Base-by-base conservation (phyloP, 1,140 invertebrate genomes). In the Drosophila ananassae region DNA sequence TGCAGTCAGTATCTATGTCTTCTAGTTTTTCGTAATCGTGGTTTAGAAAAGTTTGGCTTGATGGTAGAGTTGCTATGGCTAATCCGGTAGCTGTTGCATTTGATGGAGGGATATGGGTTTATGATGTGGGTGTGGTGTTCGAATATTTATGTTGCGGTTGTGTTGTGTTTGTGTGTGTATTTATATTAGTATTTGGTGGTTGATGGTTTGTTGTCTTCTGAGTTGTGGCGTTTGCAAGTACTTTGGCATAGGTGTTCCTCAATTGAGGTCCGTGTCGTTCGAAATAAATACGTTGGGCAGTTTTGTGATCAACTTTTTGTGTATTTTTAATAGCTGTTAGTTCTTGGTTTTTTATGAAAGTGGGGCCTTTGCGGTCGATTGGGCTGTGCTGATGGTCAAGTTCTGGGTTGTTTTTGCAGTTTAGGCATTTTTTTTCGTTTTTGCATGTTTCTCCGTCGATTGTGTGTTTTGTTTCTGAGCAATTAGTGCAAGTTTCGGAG, bases 231-330 rank as follows among this genome's bases (percentile, higher is more conserved):
- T 59, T 59, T 59, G 44, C 22, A 24, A 59, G 56, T 50, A 12
- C 50, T 48, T 59, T 59, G 28, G 44, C 21, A 12, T 50, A 50
- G 46, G 56, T 50, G 57, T 50, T 48, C 2, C 21, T 50, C 9
- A 25, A 0, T 25, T 37, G 9, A 10, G 10, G 37, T 3, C 57
- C 46, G 22, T 51, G 57, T 12, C 57, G 21, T 37, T 59, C 46
- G 2, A 50, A 50, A 10, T 57, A 39, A 9, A 57, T 48, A 3
- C n/a, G 30, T 22, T 37, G 41, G 4, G 53, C 41, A 7, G 60
- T 63, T 21, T 48, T 63, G 22, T 56, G 44, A 2, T 56, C 52
- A 12, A 55, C 28, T 55, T 63, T 63, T 47, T 47, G 39, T 54
- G 53, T 55, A 25, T 51, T 55, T 62, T 62, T 47, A 25, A 55